Evolutionary conservation across 2,797 vertebrate species (phyloP).

Genomic region (Platyrinchus mystaceus): DNA sequence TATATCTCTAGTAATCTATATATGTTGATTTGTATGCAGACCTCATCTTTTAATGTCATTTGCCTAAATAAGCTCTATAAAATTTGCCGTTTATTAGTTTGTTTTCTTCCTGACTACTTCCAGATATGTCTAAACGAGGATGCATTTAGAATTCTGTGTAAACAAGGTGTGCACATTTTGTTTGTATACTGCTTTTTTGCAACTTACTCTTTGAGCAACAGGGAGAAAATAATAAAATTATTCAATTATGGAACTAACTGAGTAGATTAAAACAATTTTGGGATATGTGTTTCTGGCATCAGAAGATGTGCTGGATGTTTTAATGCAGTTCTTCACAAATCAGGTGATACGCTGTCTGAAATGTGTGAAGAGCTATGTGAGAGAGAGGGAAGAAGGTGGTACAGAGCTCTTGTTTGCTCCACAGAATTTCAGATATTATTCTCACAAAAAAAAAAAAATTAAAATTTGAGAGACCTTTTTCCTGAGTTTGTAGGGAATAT

Average conservation of each 20-base stretch:
- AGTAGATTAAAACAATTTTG: not conserved
- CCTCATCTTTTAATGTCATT: not conserved
- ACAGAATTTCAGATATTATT: not conserved
- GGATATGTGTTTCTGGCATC: not conserved
- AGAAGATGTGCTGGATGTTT: not conserved
- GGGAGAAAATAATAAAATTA: not conserved
- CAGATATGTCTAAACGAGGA: not conserved
- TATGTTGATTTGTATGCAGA: not conserved
- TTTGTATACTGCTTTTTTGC: not conserved
- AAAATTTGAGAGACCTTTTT: not conserved
- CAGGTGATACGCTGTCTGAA: not conserved
- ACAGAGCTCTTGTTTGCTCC: not conserved
- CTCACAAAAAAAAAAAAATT: not conserved
- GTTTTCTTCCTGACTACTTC: not conserved
- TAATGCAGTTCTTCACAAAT: not conserved
- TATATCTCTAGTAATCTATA: not conserved
- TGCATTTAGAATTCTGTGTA: not conserved
- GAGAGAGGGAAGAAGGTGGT: not conserved
- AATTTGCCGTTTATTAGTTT: not conserved
- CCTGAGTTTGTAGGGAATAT: not conserved
- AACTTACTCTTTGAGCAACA: not conserved
- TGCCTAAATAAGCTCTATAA: not conserved
- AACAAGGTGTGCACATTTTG: not conserved
- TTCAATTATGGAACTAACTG: not conserved
- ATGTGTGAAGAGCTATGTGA: not conserved